A percentile compares a stretch with the other conserved stretches of the same genome.
Conservation (phyloP, 2,888 invertebrate species). For the Polyploca ridens region DNA sequence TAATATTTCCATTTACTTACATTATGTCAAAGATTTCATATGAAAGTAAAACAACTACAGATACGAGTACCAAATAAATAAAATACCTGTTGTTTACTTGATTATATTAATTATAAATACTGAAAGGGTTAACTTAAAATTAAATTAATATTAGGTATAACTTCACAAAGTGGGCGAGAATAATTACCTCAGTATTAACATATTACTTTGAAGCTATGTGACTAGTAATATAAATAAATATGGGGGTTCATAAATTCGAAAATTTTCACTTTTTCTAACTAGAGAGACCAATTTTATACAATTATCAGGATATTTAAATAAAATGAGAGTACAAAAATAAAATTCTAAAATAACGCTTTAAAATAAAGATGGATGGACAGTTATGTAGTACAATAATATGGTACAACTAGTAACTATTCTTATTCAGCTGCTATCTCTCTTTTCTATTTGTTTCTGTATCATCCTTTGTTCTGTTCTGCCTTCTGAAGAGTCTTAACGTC, state of each 20-base stretch:
- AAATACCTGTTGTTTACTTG: conserved; percentile 1
- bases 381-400: conserved; percentile 26
- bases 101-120: conserved; percentile 42
- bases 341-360: conserved; percentile 21
- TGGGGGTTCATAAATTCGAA: conserved; percentile 39
- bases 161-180: conserved; percentile 34
- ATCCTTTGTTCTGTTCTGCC: conserved; percentile 37
- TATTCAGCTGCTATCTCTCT: conserved; percentile 57
- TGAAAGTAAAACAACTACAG: neutral
- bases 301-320: neutral
- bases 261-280: conserved; percentile 27
- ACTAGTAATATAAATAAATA: conserved; percentile 46
- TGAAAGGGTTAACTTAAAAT: conserved; percentile 43
- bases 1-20: no score
- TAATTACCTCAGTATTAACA: conserved; percentile 29
- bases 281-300: conserved; percentile 34
- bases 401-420: conserved; percentile 26
- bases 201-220: conserved; percentile 38
- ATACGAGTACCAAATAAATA: neutral
- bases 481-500: conserved; percentile 65
- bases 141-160: conserved; percentile 32
- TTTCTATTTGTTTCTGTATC: conserved; percentile 67
- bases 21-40: no score
- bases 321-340: conserved; percentile 15
- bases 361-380: conserved; percentile 21